Base-by-base conservation (phyloP, 2,113 vertebrate species). In the Atherinomorus stipes region DNA sequence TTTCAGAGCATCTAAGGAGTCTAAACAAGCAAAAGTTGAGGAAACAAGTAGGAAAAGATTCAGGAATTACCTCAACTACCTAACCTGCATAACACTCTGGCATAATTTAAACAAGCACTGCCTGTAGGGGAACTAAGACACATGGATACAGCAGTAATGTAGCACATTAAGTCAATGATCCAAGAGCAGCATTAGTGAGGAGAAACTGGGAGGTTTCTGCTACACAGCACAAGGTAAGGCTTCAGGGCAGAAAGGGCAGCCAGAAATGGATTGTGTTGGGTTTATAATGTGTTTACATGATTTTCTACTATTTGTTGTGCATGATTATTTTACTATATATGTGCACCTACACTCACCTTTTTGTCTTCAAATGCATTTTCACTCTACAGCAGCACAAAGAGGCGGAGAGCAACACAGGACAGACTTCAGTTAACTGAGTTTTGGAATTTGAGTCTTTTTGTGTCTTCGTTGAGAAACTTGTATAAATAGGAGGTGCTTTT, bases 111-210 rank as follows among this genome's bases (percentile, higher is more conserved):
- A 83, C 60, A 81, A 86, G 44, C 58, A 56, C 7, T 0, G 54
- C 72, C 78, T 64, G 42, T 11, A 54, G 78, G 58, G 28, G n/a
- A 19, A 42, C 42, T 34, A 38, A 57, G 60, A 22, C 47, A 38
- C 31, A 70, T 62, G 47, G 70, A 85, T 83, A 78, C 64, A 38
- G 51, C 52, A 34, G 4, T 11, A 18, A 18, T 74, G 45, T 28
- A 85, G 67, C 76, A 85, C 84, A 88, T 87, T 87, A 79, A 76
- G 74, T 78, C 59, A 78, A 70, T 78, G 88, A 82, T 78, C 64
- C 47, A 81, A 38, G 13, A 6, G 37, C 28, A 57, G 37, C 63
- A 87, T 83, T 78, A 77, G 64, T 4, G 71, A 54, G 58, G 54
- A 60, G n/a, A 58, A 47, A 75, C 54, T 19, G 22, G 54, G 38